Percentiles rank a stretch among this genome's conserved stretches.
phyloP scores from a whole-genome alignment of 2,797 vertebrate species.

The Gallinago solitaria region DNA sequence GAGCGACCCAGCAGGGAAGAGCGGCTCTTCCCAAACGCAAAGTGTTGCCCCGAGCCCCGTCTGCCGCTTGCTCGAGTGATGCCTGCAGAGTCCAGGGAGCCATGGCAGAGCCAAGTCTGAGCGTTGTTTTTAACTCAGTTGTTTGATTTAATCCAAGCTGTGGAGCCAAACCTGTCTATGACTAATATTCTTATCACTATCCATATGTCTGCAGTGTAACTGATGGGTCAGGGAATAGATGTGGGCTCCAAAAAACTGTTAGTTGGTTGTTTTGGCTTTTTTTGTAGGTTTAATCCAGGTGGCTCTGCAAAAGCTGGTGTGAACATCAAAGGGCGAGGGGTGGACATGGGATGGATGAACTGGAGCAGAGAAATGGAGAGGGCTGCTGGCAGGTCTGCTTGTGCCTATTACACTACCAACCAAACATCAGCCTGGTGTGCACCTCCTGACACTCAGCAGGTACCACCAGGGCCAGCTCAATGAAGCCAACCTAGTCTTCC shows the following conservation, averaged over 20 bases:
- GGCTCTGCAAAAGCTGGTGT: not conserved
- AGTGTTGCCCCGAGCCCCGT: not conserved
- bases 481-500: not conserved
- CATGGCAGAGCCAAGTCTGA: not conserved
- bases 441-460: not conserved
- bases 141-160: not conserved
- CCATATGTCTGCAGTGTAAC: not conserved
- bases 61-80: not conserved
- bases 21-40: not conserved
- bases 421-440: not conserved
- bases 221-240: not conserved
- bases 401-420: not conserved
- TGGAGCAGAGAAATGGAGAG: not conserved
- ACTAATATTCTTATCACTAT: not conserved
- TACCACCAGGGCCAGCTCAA: not conserved
- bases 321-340: accelerated
- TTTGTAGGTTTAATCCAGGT: not conserved
- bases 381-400: not conserved
- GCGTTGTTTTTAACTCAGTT: not conserved
- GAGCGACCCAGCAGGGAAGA: not conserved
- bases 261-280: not conserved
- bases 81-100: not conserved
- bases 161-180: not conserved
- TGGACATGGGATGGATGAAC: accelerated
- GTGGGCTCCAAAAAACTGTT: not conserved